Percentiles rank a stretch among this genome's conserved stretches.
These are phyloP conservation scores for Chiloscyllium plagiosum DNA, from an alignment of 2,113 vertebrate genomes.

Conservation along the genomic window DNA sequence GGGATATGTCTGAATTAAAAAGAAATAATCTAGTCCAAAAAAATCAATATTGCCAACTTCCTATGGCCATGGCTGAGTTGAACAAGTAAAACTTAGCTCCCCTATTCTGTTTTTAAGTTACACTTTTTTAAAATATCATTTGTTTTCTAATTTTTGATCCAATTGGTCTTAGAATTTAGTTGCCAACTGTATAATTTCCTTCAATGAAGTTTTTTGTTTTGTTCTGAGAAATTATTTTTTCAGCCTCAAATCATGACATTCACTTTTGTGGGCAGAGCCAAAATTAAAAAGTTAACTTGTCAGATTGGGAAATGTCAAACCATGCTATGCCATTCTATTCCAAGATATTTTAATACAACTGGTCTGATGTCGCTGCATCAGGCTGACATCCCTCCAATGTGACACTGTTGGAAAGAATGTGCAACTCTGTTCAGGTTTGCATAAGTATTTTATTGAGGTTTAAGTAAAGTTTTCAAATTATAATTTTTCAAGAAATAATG, in stretches of 20 bases:
- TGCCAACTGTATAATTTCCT: background rate
- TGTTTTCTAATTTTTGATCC: background rate
- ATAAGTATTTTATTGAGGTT: constrained; percentile 9
- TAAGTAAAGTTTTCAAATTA: background rate
- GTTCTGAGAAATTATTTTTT: background rate
- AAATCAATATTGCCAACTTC: background rate
- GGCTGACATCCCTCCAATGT: background rate
- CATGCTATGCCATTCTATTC: background rate
- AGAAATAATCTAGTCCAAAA: background rate
- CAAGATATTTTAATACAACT: background rate
- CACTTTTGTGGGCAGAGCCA: background rate
- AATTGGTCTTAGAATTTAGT: background rate
- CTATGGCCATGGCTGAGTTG: background rate
- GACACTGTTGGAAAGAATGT: background rate
- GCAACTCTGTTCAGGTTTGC: background rate
- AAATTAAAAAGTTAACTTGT: background rate
- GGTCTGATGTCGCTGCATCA: background rate
- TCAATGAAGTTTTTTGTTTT: background rate
- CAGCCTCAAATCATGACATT: background rate
- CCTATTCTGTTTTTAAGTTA: background rate
- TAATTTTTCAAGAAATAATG: background rate
- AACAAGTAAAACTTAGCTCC: background rate
- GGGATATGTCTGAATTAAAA: background rate
- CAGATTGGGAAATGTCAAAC: background rate
- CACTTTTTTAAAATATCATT: background rate